Base-by-base conservation (phyloP, 2,113 vertebrate species). In the Junco hyemalis region DNA sequence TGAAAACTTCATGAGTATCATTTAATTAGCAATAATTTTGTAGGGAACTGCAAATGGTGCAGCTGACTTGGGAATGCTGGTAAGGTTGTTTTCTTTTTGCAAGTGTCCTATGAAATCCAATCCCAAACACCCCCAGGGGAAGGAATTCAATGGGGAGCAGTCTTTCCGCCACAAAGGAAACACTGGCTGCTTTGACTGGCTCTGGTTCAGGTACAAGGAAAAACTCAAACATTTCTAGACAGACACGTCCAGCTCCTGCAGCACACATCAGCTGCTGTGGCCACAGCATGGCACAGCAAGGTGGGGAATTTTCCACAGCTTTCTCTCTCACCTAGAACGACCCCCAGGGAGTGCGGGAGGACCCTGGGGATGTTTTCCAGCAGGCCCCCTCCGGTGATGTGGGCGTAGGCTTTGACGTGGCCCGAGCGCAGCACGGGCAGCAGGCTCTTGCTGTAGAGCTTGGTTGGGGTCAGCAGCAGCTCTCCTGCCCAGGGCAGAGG, bases 311-410 rank as follows among this genome's bases (percentile, higher is more conserved):
- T 70, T 45, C 23, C 78, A 19, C 2, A 82, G 65, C 13, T 68
- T 35, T 51, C 44, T 44, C 14, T 65, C 98, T 98, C 94, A 99
- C 99, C 99, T 93, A 99, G 93, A 79, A 99, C 81, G 4, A 98
- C 99, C 5, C 98, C 98, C 45, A 98, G 92, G 35, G 97, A 95
- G 33, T 87, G 87, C 8, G 99, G 99, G 25, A 99, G 98, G 22
- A 99, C 99, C 35, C 99, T 97, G 17, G 99, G 99, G 54, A 99
- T 99, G 96, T 99, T 99, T 96, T 99, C 99, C 96, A 99, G 94
- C 14, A 99, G 98, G 10, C 99, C 99, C 1, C 99, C 99, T 28
- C 99, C 99, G 14, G 99, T 99, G 97, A 99, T 99, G 97, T 99
- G 99, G 35, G 99, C 99, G 21, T 98, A 99, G 56, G 99, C 99